These are phyloP conservation scores for Acrocephalus kingi DNA, from an alignment of 2,113 vertebrate genomes.

Conservation along the genomic window DNA sequence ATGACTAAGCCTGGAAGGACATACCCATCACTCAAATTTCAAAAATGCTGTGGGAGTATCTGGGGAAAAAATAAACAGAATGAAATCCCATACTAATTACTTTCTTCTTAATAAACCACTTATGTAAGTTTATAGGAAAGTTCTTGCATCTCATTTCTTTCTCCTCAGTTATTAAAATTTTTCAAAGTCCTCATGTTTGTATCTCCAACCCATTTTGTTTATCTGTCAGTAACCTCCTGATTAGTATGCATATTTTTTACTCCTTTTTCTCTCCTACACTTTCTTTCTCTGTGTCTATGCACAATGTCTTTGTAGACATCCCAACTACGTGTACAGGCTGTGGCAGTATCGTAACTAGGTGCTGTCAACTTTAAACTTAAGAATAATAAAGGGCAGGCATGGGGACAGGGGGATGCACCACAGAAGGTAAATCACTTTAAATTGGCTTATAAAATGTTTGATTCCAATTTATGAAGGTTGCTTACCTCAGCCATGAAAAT, in stretches of 20 bases:
- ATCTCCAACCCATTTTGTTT: background rate
- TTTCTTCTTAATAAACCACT: background rate
- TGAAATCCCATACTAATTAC: background rate
- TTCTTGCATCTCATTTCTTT: background rate
- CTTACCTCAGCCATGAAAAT: background rate
- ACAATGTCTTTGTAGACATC: background rate
- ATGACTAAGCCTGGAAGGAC: background rate
- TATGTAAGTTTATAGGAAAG: background rate
- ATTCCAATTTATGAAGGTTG: background rate
- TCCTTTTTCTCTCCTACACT: background rate
- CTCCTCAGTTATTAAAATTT: background rate
- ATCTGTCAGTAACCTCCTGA: background rate
- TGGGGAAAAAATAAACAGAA: background rate
- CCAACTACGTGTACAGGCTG: accelerated
- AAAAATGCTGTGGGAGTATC: background rate
- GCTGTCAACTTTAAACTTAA: background rate
- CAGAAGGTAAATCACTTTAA: background rate
- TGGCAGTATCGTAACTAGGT: background rate
- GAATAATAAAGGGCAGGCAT: background rate
- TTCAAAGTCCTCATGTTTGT: background rate
- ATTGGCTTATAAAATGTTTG: background rate
- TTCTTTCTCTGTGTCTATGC: background rate
- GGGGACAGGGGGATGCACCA: background rate
- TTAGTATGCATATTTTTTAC: accelerated
- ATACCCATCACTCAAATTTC: background rate